Conservation (phyloP, 2,113 vertebrate species). For the Penelope pileata region DNA sequence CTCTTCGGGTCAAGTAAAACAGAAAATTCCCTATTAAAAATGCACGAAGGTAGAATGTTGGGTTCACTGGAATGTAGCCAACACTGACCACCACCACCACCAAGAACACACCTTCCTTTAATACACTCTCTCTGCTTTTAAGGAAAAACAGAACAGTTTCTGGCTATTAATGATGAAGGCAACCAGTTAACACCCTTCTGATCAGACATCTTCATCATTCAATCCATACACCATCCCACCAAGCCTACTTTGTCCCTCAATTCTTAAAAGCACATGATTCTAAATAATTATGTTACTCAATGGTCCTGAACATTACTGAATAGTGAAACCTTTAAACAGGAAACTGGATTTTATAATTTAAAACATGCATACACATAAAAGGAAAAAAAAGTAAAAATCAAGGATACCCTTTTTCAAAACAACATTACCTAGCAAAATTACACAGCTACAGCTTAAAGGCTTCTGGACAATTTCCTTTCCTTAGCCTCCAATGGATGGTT, state of each 20-base stretch:
- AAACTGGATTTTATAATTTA: slow-evolving; percentile 26
- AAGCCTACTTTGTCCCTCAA: background rate
- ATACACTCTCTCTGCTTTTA: background rate
- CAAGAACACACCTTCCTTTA: background rate
- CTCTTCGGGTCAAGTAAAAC: background rate
- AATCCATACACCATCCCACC: background rate
- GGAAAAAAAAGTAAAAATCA: background rate
- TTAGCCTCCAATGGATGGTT: background rate
- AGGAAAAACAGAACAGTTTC: background rate
- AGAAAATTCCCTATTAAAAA: background rate
- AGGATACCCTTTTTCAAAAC: background rate
- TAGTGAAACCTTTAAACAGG: background rate
- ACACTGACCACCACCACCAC: background rate
- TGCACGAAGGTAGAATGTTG: background rate
- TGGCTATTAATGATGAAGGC: background rate
- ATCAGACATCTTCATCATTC: background rate
- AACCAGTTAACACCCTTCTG: background rate
- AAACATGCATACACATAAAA: background rate
- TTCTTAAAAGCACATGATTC: slow-evolving; percentile 40
- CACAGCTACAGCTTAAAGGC: slow-evolving; percentile 43
- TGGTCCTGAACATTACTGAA: background rate
- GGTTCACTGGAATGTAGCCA: background rate
- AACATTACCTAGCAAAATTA: slow-evolving; percentile 53
- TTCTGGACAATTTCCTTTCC: slow-evolving; percentile 40
- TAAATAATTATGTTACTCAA: background rate